Evolutionary conservation across 53 echinoderm and acorn worm genomes (phyloP), one percentile per base, ranked within the genome.

Genomic region (Paelopatides confundens): DNA sequence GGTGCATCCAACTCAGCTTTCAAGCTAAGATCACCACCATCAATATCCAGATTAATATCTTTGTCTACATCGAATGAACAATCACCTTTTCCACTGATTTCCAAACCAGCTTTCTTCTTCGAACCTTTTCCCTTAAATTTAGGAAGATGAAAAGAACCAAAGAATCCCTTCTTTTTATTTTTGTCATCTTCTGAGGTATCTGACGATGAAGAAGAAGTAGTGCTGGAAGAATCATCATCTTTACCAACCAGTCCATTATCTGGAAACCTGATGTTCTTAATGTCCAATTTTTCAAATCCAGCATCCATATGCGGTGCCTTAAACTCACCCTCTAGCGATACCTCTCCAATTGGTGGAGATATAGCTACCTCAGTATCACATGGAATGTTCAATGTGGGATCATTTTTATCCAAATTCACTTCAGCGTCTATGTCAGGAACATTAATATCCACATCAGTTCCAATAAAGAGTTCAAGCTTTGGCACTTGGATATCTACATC

Each of bases 101-200:
- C 6, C 58, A 58, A 17, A n/a, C n/a, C 68, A 67, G 79, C 2
- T 53, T 79, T 53, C 32, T 79, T 50, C 29, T 46, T 13, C 1
- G 18, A 7, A 79, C 79, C 79, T 52, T 79, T 79, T 26, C 79
- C 79, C 21, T 51, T 51, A 53, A 79, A 79, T 32, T 54, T 79
- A 2, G 79, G 79, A 8, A 79, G 32, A 51, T 79, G 79, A 28
- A 79, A 0, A 3, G 51, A 50, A 10, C 52, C 79, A 54, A 79
- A 79, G 15, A 79, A 53, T 47, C 51, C 51, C 79, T 79, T 79
- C 50, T 79, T 77, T 49, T 77, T 79, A 27, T 79, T 79, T 28
- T 74, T 46, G 46, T 74, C 74, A 46, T 27, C 37, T 21, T 33
- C 79, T 12, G 26, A 31, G 15, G 52, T 79, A 31, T 21, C 9